Percentiles rank a stretch among this genome's conserved stretches.
Evolutionary conservation across 2,888 invertebrate genomes (phyloP).

Genomic region (Drosophila vallismaia): DNA sequence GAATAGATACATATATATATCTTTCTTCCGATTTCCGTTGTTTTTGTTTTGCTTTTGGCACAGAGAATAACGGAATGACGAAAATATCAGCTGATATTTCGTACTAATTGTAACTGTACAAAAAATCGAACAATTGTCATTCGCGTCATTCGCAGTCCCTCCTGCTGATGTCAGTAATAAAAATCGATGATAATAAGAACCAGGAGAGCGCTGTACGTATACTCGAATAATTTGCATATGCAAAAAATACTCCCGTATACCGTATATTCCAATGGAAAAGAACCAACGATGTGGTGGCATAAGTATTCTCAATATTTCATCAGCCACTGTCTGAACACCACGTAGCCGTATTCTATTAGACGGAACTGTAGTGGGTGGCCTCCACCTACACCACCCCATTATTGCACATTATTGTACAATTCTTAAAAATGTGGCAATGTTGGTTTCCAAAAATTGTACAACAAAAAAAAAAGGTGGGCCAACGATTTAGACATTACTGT

Average conservation of each 20-base stretch:
- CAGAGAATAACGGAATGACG: slow-evolving; percentile 36
- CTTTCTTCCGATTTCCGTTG: slow-evolving; percentile 27
- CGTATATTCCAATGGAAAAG: slow-evolving; percentile 6
- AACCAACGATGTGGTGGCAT: background rate
- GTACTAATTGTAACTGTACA: slow-evolving; percentile 37
- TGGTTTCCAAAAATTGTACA: slow-evolving; percentile 10
- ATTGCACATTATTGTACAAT: slow-evolving; percentile 35
- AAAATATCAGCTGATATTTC: slow-evolving; percentile 44
- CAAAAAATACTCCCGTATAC: slow-evolving; percentile 9
- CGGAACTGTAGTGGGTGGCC: slow-evolving; percentile 19
- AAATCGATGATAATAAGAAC: slow-evolving; percentile 23
- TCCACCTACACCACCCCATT: slow-evolving; percentile 7
- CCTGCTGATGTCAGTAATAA: slow-evolving; percentile 37
- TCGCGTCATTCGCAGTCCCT: slow-evolving; percentile 31
- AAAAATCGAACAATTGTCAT: slow-evolving; percentile 32
- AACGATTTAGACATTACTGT: slow-evolving; percentile 28
- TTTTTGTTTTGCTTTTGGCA: slow-evolving; percentile 29
- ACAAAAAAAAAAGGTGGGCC: slow-evolving; percentile 16
- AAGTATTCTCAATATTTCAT: slow-evolving; percentile 66
- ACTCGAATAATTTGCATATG: slow-evolving; percentile 25
- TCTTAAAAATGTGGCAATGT: slow-evolving; percentile 34
- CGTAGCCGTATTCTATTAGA: background rate
- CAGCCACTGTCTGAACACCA: slow-evolving; percentile 72
- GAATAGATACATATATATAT: background rate
- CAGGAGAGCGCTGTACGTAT: slow-evolving; percentile 15